Conservation (phyloP, 1,140 invertebrate genomes). For the Vanessa atalanta region DNA sequence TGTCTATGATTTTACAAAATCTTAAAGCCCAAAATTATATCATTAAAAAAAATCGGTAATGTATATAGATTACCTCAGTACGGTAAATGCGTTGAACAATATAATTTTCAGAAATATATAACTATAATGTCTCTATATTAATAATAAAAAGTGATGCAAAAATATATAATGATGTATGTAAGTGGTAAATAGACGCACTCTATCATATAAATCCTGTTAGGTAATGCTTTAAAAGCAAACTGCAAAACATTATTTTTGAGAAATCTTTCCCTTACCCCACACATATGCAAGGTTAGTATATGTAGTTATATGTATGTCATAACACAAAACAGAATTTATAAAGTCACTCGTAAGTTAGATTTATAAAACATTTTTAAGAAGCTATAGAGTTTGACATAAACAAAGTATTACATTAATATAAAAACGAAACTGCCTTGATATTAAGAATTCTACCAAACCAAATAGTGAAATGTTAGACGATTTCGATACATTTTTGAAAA, state of each 20-base stretch:
- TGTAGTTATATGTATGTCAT: conserved; percentile 25
- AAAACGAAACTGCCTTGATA: conserved; percentile 36
- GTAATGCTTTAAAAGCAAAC: conserved; percentile 65
- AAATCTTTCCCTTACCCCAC: conserved; percentile 67
- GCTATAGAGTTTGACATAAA: conserved; percentile 47
- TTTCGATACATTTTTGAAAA: conserved; percentile 16
- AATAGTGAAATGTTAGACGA: conserved; percentile 25
- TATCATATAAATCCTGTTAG: conserved; percentile 35
- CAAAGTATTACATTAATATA: conserved; percentile 58
- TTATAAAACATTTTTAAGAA: conserved; percentile 52
- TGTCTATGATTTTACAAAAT: conserved; percentile 23
- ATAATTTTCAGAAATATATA: conserved; percentile 27
- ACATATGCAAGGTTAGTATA: conserved; percentile 60
- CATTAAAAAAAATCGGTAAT: conserved; percentile 17
- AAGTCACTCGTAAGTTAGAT: conserved; percentile 57
- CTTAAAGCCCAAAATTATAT: conserved; percentile 30
- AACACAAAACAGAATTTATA: conserved; percentile 48
- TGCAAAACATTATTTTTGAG: conserved; percentile 55
- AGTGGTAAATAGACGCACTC: conserved; percentile 32
- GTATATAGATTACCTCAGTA: conserved; percentile 34
- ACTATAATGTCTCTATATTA: conserved; percentile 10
- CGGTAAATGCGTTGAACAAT: conserved; percentile 1
- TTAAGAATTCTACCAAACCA: conserved; percentile 20
- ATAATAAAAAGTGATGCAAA: conserved; percentile 28
- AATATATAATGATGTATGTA: conserved; percentile 25